These are phyloP conservation scores for Zaprionus africanus DNA, from an alignment of 1,140 invertebrate species.

Conservation along the genomic window DNA sequence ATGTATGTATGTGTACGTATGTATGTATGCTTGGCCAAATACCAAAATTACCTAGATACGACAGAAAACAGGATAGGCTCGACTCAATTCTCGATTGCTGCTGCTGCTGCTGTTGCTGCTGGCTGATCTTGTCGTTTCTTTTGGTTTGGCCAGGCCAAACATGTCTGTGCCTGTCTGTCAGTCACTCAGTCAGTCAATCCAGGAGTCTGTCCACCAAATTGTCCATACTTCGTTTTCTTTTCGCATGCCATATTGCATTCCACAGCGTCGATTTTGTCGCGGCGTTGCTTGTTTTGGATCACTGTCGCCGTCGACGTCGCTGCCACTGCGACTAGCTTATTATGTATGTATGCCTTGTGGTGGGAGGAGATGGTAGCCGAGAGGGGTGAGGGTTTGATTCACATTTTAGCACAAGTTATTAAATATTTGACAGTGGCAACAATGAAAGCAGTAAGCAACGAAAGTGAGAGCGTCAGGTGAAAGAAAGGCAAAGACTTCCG, in stretches of 20 bases:
- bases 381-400: slow-evolving; percentile 58
- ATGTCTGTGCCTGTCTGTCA: slow-evolving; percentile 40
- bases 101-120: slow-evolving; percentile 38
- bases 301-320: slow-evolving; percentile 17
- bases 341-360: slow-evolving; percentile 53
- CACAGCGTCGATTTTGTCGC: slow-evolving; percentile 55
- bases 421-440: slow-evolving; percentile 66
- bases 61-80: slow-evolving; percentile 53
- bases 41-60: slow-evolving; percentile 53
- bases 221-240: slow-evolving; percentile 70
- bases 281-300: slow-evolving; percentile 9
- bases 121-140: slow-evolving; percentile 10
- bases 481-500: slow-evolving; percentile 77
- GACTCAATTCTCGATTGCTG: slow-evolving; percentile 49
- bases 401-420: slow-evolving; percentile 80
- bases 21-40: slow-evolving; percentile 52
- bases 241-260: slow-evolving; percentile 67
- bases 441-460: slow-evolving; percentile 24
- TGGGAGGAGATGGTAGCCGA: neutral
- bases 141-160: slow-evolving; percentile 50
- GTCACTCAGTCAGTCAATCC: slow-evolving; percentile 18
- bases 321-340: slow-evolving; percentile 38
- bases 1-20: neutral
- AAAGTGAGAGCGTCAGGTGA: slow-evolving; percentile 51
- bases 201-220: slow-evolving; percentile 26